These are phyloP conservation scores for Lochmaea crataegi DNA, from an alignment of 2,888 invertebrate genomes.

Conservation along the genomic window DNA sequence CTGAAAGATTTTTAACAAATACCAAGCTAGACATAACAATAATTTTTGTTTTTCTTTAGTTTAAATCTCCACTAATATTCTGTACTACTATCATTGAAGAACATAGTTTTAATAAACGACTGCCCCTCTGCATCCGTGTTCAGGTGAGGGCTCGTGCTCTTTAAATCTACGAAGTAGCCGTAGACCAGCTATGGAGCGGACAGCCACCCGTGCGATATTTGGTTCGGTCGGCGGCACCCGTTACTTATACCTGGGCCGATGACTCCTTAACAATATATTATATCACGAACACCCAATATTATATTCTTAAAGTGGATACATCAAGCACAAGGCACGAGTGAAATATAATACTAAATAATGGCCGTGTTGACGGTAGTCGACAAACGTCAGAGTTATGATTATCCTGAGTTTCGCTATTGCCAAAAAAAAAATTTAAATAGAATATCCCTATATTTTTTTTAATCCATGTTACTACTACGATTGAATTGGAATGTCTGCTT, in stretches of 20 bases:
- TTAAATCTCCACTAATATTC: not conserved
- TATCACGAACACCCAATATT: conserved; percentile 49
- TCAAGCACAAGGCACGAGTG: conserved; percentile 39
- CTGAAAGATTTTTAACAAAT: no score
- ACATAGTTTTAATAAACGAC: conserved; percentile 1
- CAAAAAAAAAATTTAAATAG: not conserved
- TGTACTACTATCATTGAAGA: not conserved
- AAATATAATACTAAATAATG: conserved; percentile 23
- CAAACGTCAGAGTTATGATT: not conserved
- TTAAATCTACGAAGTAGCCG: conserved; percentile 56
- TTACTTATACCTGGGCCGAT: conserved; percentile 61
- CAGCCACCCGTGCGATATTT: conserved; percentile 65
- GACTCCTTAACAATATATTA: conserved; percentile 62
- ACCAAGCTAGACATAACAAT: not conserved
- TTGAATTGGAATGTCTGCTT: no score
- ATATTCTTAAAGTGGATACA: conserved; percentile 42
- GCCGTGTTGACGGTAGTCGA: conserved; percentile 11
- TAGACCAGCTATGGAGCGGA: conserved; percentile 53
- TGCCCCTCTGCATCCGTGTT: conserved; percentile 10
- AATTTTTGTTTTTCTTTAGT: not conserved
- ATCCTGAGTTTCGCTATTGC: not conserved
- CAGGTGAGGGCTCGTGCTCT: conserved; percentile 58
- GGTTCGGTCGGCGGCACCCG: conserved; percentile 62
- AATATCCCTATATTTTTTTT: no score
- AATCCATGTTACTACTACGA: no score